These are phyloP conservation scores for Pseudolaguvia tuberculata DNA, from an alignment of 2,113 vertebrate species.

Conservation along the genomic window DNA sequence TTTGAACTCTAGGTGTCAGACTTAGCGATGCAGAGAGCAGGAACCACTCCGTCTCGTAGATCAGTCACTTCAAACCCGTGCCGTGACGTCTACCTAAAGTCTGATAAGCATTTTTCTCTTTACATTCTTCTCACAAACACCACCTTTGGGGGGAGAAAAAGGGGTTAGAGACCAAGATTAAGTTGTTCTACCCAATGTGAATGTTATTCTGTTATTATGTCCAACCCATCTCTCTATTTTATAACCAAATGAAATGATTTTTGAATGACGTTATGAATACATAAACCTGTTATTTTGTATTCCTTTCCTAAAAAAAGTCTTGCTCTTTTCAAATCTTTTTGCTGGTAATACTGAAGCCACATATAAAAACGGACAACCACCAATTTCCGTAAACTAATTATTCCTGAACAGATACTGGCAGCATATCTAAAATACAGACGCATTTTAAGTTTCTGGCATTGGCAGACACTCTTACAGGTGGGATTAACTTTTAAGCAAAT, in stretches of 20 bases:
- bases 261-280: neutral
- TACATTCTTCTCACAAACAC: constrained; percentile 14
- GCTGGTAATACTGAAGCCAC: too few species aligned
- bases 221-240: neutral
- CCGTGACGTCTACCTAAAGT: constrained; percentile 16
- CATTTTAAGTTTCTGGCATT: too few species aligned
- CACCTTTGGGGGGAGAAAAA: too few species aligned
- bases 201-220: neutral
- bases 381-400: too few species aligned
- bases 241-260: neutral
- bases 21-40: constrained; percentile 26
- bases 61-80: constrained; percentile 41
- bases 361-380: too few species aligned
- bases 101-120: constrained; percentile 46
- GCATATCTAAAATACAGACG: too few species aligned
- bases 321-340: too few species aligned
- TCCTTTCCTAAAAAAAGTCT: too few species aligned
- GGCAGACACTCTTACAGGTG: too few species aligned
- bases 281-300: too few species aligned
- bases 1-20: constrained; percentile 65
- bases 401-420: too few species aligned
- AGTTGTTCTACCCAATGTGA: neutral
- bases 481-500: too few species aligned
- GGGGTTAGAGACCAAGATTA: neutral
- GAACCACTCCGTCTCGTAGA: constrained; percentile 23